These are phyloP conservation scores for Caenorhabditis remanei DNA, from an alignment of 1,140 invertebrate genomes.

Conservation along the genomic window DNA sequence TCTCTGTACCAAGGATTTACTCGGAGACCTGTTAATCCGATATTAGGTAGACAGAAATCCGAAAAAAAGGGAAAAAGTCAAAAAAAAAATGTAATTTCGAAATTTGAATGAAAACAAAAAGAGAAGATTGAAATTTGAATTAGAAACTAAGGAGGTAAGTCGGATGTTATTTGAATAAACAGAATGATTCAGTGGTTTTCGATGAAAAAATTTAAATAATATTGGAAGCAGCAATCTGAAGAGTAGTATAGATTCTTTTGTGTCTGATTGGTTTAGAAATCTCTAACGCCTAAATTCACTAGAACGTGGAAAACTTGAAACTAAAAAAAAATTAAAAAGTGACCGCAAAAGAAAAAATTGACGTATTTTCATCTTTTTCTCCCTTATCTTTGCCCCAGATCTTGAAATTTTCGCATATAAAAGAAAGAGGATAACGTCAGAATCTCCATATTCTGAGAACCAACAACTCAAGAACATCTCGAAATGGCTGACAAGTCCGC, in stretches of 20 bases:
- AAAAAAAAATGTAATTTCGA: not conserved
- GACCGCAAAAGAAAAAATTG: not conserved
- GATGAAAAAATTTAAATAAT: no score
- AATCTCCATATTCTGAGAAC: not conserved
- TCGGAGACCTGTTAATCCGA: not conserved
- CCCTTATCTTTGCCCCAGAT: conserved; percentile 16
- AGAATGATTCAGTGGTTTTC: no score
- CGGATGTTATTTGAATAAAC: no score
- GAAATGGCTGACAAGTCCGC: conserved; percentile 54
- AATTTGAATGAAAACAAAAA: not conserved
- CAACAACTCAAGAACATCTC: conserved; percentile 45
- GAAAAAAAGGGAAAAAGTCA: not conserved
- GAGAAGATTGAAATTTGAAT: not conserved
- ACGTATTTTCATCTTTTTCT: conserved; percentile 6
- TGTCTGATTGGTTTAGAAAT: no score
- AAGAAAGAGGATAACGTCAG: not conserved
- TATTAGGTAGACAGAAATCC: not conserved
- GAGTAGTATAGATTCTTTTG: no score
- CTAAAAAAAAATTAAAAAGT: not conserved
- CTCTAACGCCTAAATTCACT: no score
- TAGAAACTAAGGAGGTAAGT: no score
- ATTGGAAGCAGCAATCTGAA: not conserved
- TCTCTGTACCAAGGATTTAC: not conserved
- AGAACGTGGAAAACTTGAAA: no score
- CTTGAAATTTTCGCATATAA: conserved; percentile 8